Evolutionary conservation across 2,888 invertebrate species (phyloP).

Genomic region (Tachina lurida): DNA sequence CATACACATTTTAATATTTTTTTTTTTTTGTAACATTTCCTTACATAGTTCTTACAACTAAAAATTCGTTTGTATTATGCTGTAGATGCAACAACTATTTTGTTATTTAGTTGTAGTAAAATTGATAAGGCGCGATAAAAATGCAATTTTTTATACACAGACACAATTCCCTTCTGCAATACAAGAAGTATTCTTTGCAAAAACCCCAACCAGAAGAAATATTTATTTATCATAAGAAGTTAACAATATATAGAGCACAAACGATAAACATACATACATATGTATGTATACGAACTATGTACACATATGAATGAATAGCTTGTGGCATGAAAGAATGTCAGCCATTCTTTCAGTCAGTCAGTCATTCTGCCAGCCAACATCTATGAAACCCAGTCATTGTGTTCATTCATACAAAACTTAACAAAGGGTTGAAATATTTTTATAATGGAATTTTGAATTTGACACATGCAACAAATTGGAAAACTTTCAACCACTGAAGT

Average conservation of each 20-base stretch:
- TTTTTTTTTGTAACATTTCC: constrained; percentile 10
- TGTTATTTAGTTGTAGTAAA: not conserved
- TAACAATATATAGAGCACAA: constrained; percentile 24
- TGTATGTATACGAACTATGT: not conserved
- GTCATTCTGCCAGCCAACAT: constrained; percentile 1
- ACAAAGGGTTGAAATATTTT: constrained; percentile 33
- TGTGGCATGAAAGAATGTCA: constrained; percentile 2
- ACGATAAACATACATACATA: constrained; percentile 13
- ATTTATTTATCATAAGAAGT: constrained; percentile 1
- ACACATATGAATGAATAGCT: not conserved
- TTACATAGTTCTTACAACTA: not conserved
- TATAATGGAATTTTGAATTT: constrained; percentile 29
- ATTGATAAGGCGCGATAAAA: constrained; percentile 58
- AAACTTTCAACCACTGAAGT: not conserved
- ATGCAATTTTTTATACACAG: constrained; percentile 42
- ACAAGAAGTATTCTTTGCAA: constrained; percentile 8
- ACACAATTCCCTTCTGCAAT: constrained; percentile 34
- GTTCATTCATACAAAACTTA: constrained; percentile 5
- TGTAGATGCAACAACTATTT: not conserved
- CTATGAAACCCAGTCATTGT: not conserved
- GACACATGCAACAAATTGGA: constrained; percentile 16
- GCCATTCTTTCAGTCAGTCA: constrained; percentile 9
- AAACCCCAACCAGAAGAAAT: constrained; percentile 10
- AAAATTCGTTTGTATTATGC: not conserved
- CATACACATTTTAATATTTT: constrained; percentile 24